Percentiles rank a stretch among this genome's conserved stretches.
phyloP scores from a whole-genome alignment of 2,113 vertebrate species.

The Dromas ardeola region DNA sequence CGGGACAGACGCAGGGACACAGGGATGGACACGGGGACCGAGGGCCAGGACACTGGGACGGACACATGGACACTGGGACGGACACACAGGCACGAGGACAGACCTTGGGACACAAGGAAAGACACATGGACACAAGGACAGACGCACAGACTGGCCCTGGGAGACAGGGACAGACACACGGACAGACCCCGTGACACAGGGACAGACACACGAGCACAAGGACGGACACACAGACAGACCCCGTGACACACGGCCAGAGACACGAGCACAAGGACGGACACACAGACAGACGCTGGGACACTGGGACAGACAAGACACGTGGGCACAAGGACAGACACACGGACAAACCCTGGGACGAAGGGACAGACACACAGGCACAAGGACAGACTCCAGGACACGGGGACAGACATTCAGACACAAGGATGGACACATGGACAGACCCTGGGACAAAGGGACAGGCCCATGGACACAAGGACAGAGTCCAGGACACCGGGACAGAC shows the following conservation, averaged over 20 bases:
- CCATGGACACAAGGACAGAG: neutral
- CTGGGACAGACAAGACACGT: neutral
- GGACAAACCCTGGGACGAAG: neutral
- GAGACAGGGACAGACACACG: neutral
- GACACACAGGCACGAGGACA: neutral
- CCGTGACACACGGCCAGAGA: neutral
- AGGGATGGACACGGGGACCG: neutral
- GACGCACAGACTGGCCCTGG: no score
- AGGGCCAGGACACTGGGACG: no score
- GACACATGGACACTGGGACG: no score
- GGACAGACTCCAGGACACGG: neutral
- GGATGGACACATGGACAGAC: no score
- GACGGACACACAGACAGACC: neutral
- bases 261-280: neutral
- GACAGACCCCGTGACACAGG: neutral
- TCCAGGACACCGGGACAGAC: neutral
- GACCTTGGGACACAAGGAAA: neutral
- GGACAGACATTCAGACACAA: neutral
- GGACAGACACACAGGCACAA: neutral
- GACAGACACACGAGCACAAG: neutral
- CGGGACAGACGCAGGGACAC: neutral
- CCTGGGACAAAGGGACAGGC: no score
- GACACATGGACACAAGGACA: neutral
- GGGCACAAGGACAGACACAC: rapidly evolving
- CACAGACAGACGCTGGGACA: rapidly evolving